A percentile compares a stretch with the other conserved stretches of the same genome.
These are phyloP conservation scores for Notospermus geniculatus DNA, from an alignment of 1,140 invertebrate genomes.

Conservation along the genomic window DNA sequence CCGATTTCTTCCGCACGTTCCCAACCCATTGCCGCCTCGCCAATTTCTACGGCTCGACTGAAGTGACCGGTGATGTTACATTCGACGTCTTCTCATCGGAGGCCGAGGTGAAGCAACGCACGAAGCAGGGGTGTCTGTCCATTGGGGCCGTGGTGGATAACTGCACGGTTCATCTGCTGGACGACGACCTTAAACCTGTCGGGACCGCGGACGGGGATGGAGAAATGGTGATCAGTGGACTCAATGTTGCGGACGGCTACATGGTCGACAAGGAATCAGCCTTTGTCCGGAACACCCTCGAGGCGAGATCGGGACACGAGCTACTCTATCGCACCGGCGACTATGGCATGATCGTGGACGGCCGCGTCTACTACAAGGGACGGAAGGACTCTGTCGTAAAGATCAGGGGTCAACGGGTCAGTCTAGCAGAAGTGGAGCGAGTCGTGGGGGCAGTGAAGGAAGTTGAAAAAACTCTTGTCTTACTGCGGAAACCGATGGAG, in stretches of 20 bases:
- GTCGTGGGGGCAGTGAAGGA: constrained; percentile 43
- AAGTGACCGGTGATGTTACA: constrained; percentile 81
- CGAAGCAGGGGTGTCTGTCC: not conserved
- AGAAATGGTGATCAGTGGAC: constrained; percentile 1
- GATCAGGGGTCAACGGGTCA: constrained; percentile 79
- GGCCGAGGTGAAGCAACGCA: constrained; percentile 60
- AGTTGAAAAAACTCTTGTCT: not conserved
- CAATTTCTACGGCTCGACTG: constrained; percentile 88
- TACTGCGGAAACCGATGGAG: not conserved
- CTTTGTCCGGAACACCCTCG: not conserved
- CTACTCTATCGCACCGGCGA: not conserved
- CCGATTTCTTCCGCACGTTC: constrained; percentile 72
- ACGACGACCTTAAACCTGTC: not conserved
- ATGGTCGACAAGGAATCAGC: not conserved
- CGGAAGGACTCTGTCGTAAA: constrained; percentile 80
- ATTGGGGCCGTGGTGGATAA: constrained; percentile 2
- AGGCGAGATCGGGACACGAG: not conserved
- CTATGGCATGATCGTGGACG: constrained; percentile 73
- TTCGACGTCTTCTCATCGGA: constrained; percentile 60
- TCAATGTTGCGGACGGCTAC: constrained; percentile 7
- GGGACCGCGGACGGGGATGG: not conserved
- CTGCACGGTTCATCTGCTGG: not conserved
- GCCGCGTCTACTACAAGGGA: constrained; percentile 69
- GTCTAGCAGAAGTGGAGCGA: constrained; percentile 76
- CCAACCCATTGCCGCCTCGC: constrained; percentile 64